Evolutionary conservation across 1,140 invertebrate genomes (phyloP).

Genomic region (Fopius arisanus): DNA sequence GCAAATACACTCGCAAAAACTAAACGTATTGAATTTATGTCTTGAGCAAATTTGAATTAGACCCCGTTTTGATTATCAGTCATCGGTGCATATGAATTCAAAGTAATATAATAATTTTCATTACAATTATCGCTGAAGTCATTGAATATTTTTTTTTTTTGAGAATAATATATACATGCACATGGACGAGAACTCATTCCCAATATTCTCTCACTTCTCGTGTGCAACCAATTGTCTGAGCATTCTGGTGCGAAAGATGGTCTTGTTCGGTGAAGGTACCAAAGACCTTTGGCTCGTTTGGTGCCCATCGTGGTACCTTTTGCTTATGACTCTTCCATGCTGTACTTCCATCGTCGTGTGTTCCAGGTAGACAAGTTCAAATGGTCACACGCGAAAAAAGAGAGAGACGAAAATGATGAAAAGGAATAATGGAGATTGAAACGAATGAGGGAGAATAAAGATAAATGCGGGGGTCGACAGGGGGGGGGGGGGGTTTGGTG

Average conservation of each 20-base stretch:
- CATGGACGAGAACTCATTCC: too few species aligned
- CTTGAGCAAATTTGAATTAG: too few species aligned
- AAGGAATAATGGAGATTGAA: not conserved
- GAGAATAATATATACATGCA: too few species aligned
- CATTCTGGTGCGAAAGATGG: conserved; percentile 5
- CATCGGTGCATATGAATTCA: too few species aligned
- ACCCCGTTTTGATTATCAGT: too few species aligned
- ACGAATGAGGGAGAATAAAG: not conserved
- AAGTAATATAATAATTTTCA: too few species aligned
- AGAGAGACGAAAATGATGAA: not conserved
- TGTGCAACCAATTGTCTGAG: not conserved
- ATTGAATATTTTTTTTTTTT: too few species aligned
- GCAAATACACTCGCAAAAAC: too few species aligned
- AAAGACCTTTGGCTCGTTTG: conserved; percentile 26
- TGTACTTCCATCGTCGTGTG: not conserved
- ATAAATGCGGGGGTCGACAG: not conserved
- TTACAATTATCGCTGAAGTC: too few species aligned
- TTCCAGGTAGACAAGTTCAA: not conserved
- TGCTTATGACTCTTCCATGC: conserved; percentile 11
- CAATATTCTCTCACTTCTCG: too few species aligned
- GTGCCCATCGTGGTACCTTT: conserved; percentile 13
- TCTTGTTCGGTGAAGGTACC: conserved; percentile 20
- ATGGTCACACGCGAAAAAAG: not conserved
- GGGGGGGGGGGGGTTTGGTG: not conserved
- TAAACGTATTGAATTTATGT: too few species aligned